A percentile compares a stretch with the other conserved stretches of the same genome.
phyloP scores from a whole-genome alignment of 2,797 vertebrate genomes.

The Malacoraja senta region DNA sequence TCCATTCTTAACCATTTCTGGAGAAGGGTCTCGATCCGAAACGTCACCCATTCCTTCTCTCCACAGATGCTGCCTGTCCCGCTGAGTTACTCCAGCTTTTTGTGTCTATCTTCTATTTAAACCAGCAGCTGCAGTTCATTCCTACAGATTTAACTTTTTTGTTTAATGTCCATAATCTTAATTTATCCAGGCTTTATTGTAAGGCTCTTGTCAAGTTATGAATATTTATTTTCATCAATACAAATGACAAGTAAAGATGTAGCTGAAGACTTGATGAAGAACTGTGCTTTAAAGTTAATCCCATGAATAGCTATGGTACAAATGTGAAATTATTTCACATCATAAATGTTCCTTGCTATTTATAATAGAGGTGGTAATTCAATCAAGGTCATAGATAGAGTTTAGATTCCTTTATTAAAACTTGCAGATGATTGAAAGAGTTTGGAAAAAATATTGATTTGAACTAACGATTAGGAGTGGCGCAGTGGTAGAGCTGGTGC shows the following conservation, averaged over 20 bases:
- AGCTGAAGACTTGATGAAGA: background rate
- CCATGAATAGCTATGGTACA: background rate
- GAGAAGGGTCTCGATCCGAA: too few relatives aligned
- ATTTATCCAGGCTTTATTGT: background rate
- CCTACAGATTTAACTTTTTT: background rate
- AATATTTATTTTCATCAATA: background rate
- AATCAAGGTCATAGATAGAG: background rate
- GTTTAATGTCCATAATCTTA: background rate
- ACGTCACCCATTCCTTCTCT: too few relatives aligned
- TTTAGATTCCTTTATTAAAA: conserved; percentile 28
- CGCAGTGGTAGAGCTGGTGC: too few relatives aligned
- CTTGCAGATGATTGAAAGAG: background rate
- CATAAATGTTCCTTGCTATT: background rate
- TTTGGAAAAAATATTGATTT: background rate
- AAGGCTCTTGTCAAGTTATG: background rate
- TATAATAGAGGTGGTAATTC: background rate
- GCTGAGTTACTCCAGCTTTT: too few relatives aligned
- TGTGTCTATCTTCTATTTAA: too few relatives aligned
- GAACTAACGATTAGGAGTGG: too few relatives aligned
- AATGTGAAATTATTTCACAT: background rate
- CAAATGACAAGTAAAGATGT: background rate
- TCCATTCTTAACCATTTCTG: background rate
- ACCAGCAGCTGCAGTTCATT: too few relatives aligned
- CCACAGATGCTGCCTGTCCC: too few relatives aligned
- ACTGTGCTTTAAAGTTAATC: background rate